phyloP scores from a whole-genome alignment of 1,140 invertebrate genomes.

The Amphibalanus amphitrite region DNA sequence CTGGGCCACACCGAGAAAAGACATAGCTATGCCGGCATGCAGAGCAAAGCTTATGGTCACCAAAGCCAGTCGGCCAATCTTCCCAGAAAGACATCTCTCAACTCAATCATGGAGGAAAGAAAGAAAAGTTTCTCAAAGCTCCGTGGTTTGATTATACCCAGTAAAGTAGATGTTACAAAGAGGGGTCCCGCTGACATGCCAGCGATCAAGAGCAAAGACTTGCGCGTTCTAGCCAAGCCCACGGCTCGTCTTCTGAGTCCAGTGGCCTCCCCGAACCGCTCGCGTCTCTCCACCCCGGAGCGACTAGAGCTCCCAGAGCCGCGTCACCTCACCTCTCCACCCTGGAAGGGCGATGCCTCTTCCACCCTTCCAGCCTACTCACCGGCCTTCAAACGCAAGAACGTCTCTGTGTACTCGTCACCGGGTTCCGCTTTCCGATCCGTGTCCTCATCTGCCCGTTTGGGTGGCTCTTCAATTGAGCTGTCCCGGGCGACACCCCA shows the following conservation, averaged over 20 bases:
- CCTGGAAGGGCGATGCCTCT: background rate
- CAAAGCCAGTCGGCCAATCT: conserved; percentile 15
- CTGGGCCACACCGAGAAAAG: conserved; percentile 25
- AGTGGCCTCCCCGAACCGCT: conserved; percentile 7
- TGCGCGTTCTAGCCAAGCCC: too few species aligned
- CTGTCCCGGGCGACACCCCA: background rate
- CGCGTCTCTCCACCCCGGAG: too few species aligned
- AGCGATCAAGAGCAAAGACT: conserved; percentile 49
- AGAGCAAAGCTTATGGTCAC: conserved; percentile 29
- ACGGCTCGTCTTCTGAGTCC: conserved; percentile 17
- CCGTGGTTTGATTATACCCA: conserved; percentile 65
- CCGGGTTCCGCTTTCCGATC: conserved; percentile 14
- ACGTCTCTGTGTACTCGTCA: conserved; percentile 41
- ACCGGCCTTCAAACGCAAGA: conserved; percentile 60
- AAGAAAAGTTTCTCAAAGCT: conserved; percentile 62
- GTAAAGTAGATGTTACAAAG: conserved; percentile 23
- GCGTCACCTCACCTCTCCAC: conserved; percentile 30
- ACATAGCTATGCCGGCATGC: conserved; percentile 19
- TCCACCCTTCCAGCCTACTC: conserved; percentile 41
- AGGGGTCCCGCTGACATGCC: conserved; percentile 44
- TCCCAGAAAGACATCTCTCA: conserved; percentile 18
- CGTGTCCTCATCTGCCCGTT: background rate
- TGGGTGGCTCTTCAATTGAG: background rate
- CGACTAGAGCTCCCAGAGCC: conserved; percentile 17
- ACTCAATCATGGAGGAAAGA: conserved; percentile 41